Percentiles rank a stretch among this genome's conserved stretches.
Conservation (phyloP, 2,797 vertebrate species). For the Nyctibius grandis region DNA sequence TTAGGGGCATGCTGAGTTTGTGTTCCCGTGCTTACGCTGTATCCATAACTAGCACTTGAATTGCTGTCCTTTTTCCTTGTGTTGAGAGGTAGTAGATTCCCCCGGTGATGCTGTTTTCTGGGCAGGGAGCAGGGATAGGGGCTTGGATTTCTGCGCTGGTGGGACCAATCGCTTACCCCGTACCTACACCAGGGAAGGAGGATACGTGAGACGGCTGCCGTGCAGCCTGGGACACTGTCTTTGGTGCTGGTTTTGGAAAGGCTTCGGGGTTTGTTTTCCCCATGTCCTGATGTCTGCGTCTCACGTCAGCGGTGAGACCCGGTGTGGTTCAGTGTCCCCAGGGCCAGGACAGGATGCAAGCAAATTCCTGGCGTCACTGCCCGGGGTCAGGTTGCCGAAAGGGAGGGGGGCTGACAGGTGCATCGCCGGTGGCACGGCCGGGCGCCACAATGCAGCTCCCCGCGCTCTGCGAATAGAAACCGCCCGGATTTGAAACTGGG, state of each 20-base stretch:
- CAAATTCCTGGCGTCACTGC: rapidly evolving
- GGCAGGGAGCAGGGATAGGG: neutral
- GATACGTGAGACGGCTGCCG: rapidly evolving
- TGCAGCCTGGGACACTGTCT: neutral
- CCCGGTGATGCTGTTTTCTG: neutral
- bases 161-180: rapidly evolving
- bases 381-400: neutral
- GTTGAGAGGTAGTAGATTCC: neutral
- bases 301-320: neutral
- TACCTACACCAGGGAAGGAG: neutral
- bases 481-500: neutral
- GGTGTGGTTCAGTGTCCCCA: neutral
- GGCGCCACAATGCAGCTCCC: rapidly evolving
- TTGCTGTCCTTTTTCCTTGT: rapidly evolving
- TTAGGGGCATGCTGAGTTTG: neutral
- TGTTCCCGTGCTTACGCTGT: neutral
- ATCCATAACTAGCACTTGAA: neutral
- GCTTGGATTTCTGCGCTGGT: neutral
- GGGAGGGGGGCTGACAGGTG: constrained; percentile 51
- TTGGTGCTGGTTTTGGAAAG: rapidly evolving
- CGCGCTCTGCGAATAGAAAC: neutral
- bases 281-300: rapidly evolving
- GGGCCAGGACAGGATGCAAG: constrained; percentile 51
- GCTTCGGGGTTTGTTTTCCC: neutral
- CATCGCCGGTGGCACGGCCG: rapidly evolving